Base-by-base conservation (phyloP, 2,113 vertebrate genomes). In the Poeciliopsis retropinna region DNA sequence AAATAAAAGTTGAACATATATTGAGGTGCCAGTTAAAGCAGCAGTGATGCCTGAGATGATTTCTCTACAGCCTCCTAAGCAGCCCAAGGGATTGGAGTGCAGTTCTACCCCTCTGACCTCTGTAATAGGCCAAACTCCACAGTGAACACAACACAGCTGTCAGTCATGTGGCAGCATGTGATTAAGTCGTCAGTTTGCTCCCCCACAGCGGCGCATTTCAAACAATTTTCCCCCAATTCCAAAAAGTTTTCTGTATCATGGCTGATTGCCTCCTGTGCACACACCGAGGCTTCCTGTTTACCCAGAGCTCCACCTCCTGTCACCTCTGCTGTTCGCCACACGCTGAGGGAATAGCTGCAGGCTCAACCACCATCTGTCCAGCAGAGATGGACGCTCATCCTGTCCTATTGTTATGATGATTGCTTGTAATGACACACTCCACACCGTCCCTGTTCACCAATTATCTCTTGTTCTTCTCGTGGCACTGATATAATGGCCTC, bases 401-500 rank as follows among this genome's bases (percentile, higher is more conserved):
- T 76, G 78, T 86, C 83, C 82, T 31, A 82, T 89, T 62, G 51
- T 89, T 87, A 89, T 14, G 31, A 86, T 90, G 92, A 93, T 92
- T 87, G 92, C 87, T 82, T 70, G 70, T 92, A 91, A 93, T 87
- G 89, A 68, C 87, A 85, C 83, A 76, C 86, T 90, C 80, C 77
- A 82, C 89, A 80, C 78, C 72, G 87, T 90, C 82, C 77, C 65
- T 3, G 73, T 87, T 81, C 73, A 62, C 81, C 85, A 87, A 91
- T 92, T 91, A 91, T 90, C 88, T 92, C 65, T 29, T 78, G 31
- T 77, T 88, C 85, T 87, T 87, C 92, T 91, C 71, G 4, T 79
- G 88, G 80, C 81, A 73, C 74, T 83, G 86, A 92, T 90, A 92
- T 87, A 89, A 88, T 90, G 90, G 84, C 88, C 77, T 91, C 85